Conservation (phyloP, 1,140 invertebrate species). For the Drosophila pectinifera region DNA sequence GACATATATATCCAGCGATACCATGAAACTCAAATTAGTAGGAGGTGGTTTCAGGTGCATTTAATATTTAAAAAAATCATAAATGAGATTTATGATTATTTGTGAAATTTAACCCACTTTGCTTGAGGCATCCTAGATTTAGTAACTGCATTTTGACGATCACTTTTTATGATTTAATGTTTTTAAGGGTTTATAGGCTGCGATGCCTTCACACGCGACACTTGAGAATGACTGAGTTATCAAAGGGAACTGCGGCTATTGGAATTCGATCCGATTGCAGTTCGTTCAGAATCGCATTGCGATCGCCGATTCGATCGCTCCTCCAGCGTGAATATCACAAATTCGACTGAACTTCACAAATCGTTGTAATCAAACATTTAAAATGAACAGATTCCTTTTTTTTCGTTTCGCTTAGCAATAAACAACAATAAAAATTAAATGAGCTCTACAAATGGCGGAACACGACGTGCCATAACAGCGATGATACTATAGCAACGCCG, state of each 20-base stretch:
- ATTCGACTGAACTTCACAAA: constrained; percentile 83
- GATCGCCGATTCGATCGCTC: constrained; percentile 47
- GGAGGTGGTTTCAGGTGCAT: background rate
- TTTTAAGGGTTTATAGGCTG: background rate
- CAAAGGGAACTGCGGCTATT: constrained; percentile 27
- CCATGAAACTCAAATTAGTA: constrained; percentile 37
- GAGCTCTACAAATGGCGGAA: constrained; percentile 79
- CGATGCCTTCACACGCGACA: constrained; percentile 27
- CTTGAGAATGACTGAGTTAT: constrained; percentile 31
- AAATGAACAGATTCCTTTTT: constrained; percentile 60
- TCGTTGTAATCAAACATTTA: constrained; percentile 84
- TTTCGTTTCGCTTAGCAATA: constrained; percentile 73
- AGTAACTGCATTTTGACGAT: constrained; percentile 68
- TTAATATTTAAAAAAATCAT: background rate
- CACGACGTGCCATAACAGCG: constrained; percentile 53
- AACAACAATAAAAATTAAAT: constrained; percentile 83
- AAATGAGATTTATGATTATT: background rate
- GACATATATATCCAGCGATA: constrained; percentile 25
- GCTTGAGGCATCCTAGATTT: constrained; percentile 72
- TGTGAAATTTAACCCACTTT: constrained; percentile 62
- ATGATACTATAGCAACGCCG: constrained; percentile 36
- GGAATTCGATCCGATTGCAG: constrained; percentile 62
- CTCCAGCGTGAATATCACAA: constrained; percentile 80
- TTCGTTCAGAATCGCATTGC: constrained; percentile 64
- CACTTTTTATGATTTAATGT: background rate